Percentiles rank a stretch among this genome's conserved stretches.
Conservation (phyloP, 2,797 vertebrate species). For the Orestias chungarensis region DNA sequence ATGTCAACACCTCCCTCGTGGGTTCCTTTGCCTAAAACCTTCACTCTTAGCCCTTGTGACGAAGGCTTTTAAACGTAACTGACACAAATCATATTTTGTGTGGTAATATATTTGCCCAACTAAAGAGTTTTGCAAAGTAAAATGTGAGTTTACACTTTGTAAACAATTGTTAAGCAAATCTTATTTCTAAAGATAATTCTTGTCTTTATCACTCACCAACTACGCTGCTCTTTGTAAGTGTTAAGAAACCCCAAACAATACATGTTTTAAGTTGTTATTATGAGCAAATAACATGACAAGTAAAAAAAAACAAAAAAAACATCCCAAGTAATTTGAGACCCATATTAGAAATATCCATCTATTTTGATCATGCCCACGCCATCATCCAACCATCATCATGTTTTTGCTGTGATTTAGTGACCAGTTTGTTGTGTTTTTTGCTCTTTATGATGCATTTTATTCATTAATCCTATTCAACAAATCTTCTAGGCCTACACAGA, state of each 20-base stretch:
- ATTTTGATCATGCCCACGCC: background rate
- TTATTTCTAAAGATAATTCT: no score
- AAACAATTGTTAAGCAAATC: no score
- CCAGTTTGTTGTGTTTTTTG: no score
- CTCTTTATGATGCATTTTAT: background rate
- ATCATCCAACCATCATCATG: background rate
- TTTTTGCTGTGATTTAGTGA: background rate
- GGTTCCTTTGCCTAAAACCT: conserved; percentile 56
- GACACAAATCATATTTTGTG: conserved; percentile 27
- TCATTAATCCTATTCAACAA: background rate
- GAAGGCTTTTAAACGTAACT: conserved; percentile 50
- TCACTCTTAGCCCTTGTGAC: conserved; percentile 58
- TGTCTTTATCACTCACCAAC: no score
- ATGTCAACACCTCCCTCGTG: conserved; percentile 71
- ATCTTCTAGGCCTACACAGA: no score
- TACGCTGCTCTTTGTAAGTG: no score
- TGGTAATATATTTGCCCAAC: conserved; percentile 58
- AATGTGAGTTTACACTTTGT: background rate
- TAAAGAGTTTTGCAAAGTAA: conserved; percentile 27
- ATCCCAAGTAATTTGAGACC: background rate
- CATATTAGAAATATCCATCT: no score
- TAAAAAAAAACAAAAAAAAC: no score
- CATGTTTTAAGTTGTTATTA: no score
- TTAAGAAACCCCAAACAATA: no score
- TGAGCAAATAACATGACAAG: no score